Percentiles rank a stretch among this genome's conserved stretches.
Conservation (phyloP, 2,113 vertebrate species). For the Neolamprologus sp. region DNA sequence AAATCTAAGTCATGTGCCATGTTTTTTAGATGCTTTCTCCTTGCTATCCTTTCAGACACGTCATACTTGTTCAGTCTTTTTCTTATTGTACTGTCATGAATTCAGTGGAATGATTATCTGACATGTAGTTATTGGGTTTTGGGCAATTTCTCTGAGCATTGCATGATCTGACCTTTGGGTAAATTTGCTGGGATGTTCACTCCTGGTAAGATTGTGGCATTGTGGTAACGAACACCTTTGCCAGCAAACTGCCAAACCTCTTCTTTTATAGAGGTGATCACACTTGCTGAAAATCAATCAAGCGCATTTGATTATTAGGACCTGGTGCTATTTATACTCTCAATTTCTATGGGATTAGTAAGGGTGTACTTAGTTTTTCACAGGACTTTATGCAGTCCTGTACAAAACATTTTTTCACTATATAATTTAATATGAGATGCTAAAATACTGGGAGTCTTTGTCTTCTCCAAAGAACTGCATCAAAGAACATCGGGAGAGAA, state of each 20-base stretch:
- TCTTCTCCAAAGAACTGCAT: not conserved
- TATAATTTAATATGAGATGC: not conserved
- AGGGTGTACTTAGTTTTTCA: not conserved
- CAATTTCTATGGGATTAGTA: not conserved
- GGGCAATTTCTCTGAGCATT: not conserved
- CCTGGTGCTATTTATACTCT: not conserved
- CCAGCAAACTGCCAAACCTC: not conserved
- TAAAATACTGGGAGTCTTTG: not conserved
- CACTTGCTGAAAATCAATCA: not conserved
- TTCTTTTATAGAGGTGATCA: not conserved
- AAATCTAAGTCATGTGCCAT: not conserved
- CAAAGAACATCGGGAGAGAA: not conserved
- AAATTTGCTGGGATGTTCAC: not conserved
- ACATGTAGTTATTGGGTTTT: not conserved
- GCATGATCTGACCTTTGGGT: not conserved
- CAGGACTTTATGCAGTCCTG: not conserved
- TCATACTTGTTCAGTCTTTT: not conserved
- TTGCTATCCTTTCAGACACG: not conserved
- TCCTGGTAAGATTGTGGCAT: not conserved
- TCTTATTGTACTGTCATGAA: not conserved
- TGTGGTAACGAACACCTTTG: not conserved
- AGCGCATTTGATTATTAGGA: not conserved
- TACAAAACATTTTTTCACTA: not conserved
- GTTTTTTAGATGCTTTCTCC: not conserved
- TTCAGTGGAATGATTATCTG: not conserved